Base-by-base conservation (phyloP, 1,140 invertebrate genomes). In the Drosophila seguyi region DNA sequence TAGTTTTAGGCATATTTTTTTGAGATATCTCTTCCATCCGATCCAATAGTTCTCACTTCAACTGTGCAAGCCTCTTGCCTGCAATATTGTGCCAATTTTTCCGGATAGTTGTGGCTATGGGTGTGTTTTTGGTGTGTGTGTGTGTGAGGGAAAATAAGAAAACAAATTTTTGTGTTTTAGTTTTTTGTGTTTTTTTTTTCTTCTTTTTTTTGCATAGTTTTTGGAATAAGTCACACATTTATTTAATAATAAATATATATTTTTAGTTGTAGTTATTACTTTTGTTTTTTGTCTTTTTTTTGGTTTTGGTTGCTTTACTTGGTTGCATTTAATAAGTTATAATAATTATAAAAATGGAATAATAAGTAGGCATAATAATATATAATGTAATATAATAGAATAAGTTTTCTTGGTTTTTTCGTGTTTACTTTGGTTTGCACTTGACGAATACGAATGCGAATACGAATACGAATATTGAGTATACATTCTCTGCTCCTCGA, bases 291-390 rank as follows among this genome's bases (percentile, higher is more conserved):
- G 38, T 42, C 59, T 34, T 76, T 56, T 69, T 42, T 47, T 74
- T 59, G n/a, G n/a, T n/a, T 31, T 31, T 80, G 5, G 44, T 52
- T 36, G 34, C 41, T 68, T 72, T 60, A 61, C 42, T 78, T 85
- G 48, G 67, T 66, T 87, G 81, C 75, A 71, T 84, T 69, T 48
- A 74, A 80, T 90, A 90, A 90, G 85, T 84, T 90, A 75, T 90
- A 90, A 90, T 90, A 90, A 90, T 90, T 85, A 85, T 90, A 90
- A 90, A 90, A 90, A 90, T 90, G 85, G 85, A 90, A 90, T 90
- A 87, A 87, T 87, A 87, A 87, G 84, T 87, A 87, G 84, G 84
- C 84, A 83, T 87, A 87, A 88, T 90, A 88, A 88, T 88, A 81
- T 83, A 85, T 84, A 87, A 87, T 86, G 34, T 87, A 88, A 88